Evolutionary conservation across 2,888 invertebrate species (phyloP).

Genomic region (Drosophila affinis): DNA sequence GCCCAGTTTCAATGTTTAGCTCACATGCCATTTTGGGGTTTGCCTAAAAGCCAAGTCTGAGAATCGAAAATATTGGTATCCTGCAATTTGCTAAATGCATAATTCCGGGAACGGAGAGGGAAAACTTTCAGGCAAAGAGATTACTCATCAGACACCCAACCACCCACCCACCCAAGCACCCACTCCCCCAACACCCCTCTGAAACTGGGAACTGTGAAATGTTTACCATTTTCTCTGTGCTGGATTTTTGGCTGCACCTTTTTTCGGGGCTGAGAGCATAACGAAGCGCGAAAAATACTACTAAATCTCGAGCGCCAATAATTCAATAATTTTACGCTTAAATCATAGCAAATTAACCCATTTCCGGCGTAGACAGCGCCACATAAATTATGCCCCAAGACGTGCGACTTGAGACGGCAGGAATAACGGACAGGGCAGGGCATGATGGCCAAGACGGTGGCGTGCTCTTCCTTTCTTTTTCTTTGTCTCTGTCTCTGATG

Average conservation of each 20-base stretch:
- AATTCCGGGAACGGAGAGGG: constrained; percentile 7
- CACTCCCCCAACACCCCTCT: too few species aligned
- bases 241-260: constrained; percentile 52
- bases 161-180: too few species aligned
- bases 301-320: constrained; percentile 70
- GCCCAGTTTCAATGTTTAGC: constrained; percentile 36
- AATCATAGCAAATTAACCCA: constrained; percentile 81
- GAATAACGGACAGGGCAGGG: too few species aligned
- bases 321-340: constrained; percentile 81
- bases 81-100: constrained; percentile 69
- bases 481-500: constrained; percentile 6
- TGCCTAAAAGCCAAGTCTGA: constrained; percentile 25
- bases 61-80: constrained; percentile 23
- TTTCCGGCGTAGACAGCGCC: constrained; percentile 80
- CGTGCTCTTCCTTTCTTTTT: neutral
- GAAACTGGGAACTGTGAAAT: constrained; percentile 8
- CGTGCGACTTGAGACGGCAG: constrained; percentile 49
- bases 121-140: constrained; percentile 24
- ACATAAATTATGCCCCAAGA: constrained; percentile 73
- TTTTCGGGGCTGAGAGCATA: constrained; percentile 24
- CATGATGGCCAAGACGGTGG: too few species aligned
- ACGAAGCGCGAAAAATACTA: constrained; percentile 57
- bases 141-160: constrained; percentile 49
- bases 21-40: constrained; percentile 57
- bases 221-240: neutral